Conservation (phyloP, 2,797 vertebrate species). For the Karalla daura region DNA sequence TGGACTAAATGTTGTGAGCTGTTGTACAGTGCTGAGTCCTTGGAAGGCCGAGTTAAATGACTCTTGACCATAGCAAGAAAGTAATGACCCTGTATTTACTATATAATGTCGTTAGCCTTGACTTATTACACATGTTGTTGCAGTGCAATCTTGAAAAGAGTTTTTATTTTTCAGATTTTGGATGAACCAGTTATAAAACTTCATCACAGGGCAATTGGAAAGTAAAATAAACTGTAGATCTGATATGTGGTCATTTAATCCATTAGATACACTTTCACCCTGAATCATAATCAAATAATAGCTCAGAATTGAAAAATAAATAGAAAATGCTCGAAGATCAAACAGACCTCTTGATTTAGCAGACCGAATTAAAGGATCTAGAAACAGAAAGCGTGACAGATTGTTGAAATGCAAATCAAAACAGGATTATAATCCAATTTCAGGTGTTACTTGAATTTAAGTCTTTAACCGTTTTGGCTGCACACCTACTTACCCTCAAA, state of each 20-base stretch:
- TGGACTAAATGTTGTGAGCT: constrained; percentile 24
- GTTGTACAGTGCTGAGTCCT: constrained; percentile 15
- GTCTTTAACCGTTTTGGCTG: neutral
- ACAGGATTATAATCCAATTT: neutral
- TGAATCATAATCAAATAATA: too few relatives aligned
- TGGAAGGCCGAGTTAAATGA: constrained; percentile 26
- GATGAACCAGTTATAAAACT: neutral
- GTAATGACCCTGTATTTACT: constrained; percentile 30
- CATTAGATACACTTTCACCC: too few relatives aligned
- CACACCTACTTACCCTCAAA: neutral
- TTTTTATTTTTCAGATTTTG: neutral
- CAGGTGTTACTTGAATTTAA: neutral
- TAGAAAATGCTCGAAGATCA: too few relatives aligned
- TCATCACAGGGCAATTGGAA: neutral
- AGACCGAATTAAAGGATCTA: neutral
- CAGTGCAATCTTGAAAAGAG: neutral
- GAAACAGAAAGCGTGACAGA: neutral
- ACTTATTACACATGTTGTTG: neutral
- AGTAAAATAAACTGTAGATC: neutral
- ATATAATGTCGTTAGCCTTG: constrained; percentile 2
- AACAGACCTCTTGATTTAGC: too few relatives aligned
- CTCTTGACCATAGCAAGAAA: constrained; percentile 19
- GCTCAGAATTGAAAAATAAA: too few relatives aligned
- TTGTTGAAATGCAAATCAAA: neutral
- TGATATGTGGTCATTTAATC: neutral